Conservation (phyloP, 2,888 invertebrate species). For the Tetragonula carbonaria region DNA sequence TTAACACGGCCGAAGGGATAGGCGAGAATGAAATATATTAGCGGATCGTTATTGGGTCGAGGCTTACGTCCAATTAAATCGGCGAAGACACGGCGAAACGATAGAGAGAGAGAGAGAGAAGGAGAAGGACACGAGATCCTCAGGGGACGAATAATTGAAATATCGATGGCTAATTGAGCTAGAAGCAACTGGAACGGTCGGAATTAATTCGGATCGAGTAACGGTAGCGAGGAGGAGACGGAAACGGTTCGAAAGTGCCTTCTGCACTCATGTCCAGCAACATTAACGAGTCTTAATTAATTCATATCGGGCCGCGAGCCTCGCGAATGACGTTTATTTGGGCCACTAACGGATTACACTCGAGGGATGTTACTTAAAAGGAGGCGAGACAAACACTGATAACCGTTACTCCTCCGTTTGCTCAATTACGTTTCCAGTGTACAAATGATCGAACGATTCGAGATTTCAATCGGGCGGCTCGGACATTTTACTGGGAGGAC, state of each 20-base stretch:
- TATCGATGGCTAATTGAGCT: constrained; percentile 55
- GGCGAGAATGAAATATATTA: background rate
- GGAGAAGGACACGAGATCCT: background rate
- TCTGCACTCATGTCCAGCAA: background rate
- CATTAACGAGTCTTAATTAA: constrained; percentile 62
- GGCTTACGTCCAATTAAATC: constrained; percentile 42
- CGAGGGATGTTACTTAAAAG: constrained; percentile 33
- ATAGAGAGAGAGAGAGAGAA: background rate
- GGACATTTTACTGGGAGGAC: constrained; percentile 15
- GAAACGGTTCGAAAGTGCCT: constrained; percentile 11
- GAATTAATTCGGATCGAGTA: constrained; percentile 69
- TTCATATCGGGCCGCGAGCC: constrained; percentile 54
- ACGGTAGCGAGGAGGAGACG: constrained; percentile 57
- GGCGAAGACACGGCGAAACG: constrained; percentile 4
- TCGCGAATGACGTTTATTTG: constrained; percentile 58
- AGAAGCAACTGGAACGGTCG: constrained; percentile 28
- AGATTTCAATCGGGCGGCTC: background rate
- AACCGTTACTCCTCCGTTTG: constrained; percentile 53
- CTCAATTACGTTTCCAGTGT: constrained; percentile 6
- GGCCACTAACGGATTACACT: constrained; percentile 59
- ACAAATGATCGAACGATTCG: background rate
- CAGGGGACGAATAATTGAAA: constrained; percentile 57
- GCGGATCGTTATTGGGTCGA: constrained; percentile 36
- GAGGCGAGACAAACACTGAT: constrained; percentile 23
- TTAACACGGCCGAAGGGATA: background rate